A percentile compares a stretch with the other conserved stretches of the same genome.
Evolutionary conservation across 1,140 invertebrate genomes (phyloP).

Genomic region (Forficula auricularia): DNA sequence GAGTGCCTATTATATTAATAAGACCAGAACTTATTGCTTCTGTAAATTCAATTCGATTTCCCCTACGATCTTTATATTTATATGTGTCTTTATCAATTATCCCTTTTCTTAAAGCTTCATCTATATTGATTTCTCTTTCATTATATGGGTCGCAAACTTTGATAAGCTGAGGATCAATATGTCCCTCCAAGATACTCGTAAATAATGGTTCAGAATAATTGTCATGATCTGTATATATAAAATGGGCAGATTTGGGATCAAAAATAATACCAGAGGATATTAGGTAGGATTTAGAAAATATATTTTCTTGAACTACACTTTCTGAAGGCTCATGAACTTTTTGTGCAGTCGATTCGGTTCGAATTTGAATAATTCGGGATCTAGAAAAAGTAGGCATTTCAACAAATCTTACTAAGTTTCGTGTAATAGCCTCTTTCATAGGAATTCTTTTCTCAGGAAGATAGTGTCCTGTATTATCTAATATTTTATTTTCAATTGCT

Average conservation of each 20-base stretch:
- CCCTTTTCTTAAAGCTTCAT: conserved; percentile 55
- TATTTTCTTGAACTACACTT: no score
- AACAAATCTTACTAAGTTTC: conserved; percentile 44
- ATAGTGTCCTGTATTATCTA: conserved; percentile 63
- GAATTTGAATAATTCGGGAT: no score
- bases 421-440: conserved; percentile 62
- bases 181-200: conserved; percentile 45
- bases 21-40: conserved; percentile 60
- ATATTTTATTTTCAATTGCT: conserved; percentile 47
- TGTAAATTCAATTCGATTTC: conserved; percentile 44
- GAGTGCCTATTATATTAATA: conserved; percentile 48
- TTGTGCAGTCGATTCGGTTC: no score
- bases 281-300: conserved; percentile 42
- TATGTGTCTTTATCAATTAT: conserved; percentile 57
- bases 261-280: conserved; percentile 50
- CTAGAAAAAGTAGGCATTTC: conserved; percentile 19
- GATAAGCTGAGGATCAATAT: conserved; percentile 45
- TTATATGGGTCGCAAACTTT: conserved; percentile 56
- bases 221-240: conserved; percentile 51
- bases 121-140: conserved; percentile 47
- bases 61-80: conserved; percentile 43
- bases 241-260: conserved; percentile 50
- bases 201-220: conserved; percentile 43
- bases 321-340: no score
- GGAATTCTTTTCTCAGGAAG: conserved; percentile 36